phyloP scores from a whole-genome alignment of 2,113 vertebrate species.

The Thinocorus orbignyianus region DNA sequence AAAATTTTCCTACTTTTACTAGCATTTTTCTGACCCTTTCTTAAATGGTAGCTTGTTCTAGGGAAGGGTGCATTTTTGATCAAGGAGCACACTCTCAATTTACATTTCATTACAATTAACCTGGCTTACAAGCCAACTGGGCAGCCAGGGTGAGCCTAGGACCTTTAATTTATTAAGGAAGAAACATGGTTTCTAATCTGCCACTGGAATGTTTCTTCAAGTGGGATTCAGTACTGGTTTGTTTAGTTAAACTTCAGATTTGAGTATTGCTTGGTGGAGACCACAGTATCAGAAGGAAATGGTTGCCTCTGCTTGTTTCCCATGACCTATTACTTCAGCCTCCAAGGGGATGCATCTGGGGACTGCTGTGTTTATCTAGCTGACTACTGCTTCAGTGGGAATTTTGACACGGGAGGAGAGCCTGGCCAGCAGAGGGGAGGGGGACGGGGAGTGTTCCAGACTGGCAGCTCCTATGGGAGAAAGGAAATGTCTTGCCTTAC shows the following conservation, averaged over 20 bases:
- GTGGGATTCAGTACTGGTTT: neutral
- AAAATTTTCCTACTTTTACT: neutral
- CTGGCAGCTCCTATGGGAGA: conserved; percentile 41
- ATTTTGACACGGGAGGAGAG: conserved; percentile 32
- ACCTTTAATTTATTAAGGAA: neutral
- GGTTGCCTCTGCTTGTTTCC: conserved; percentile 44
- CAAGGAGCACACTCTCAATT: neutral
- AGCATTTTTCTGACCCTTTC: neutral
- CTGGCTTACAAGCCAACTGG: neutral
- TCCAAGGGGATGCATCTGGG: conserved; percentile 43
- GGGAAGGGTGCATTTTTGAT: neutral
- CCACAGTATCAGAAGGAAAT: conserved; percentile 45
- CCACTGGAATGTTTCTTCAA: neutral
- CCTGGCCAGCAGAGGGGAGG: neutral
- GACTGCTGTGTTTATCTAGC: conserved; percentile 59
- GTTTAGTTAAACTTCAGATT: conserved; percentile 18
- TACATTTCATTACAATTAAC: neutral
- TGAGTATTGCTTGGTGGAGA: neutral
- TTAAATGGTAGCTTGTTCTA: neutral
- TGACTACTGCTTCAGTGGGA: conserved; percentile 43
- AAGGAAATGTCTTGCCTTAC: conserved; percentile 19
- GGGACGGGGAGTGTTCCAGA: rapidly evolving
- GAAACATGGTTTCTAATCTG: neutral
- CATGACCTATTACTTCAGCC: conserved; percentile 59
- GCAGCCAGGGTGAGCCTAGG: neutral